A percentile compares a stretch with the other conserved stretches of the same genome.
phyloP scores from a whole-genome alignment of 2,797 vertebrate genomes.

The Malacoctenus gilli region DNA sequence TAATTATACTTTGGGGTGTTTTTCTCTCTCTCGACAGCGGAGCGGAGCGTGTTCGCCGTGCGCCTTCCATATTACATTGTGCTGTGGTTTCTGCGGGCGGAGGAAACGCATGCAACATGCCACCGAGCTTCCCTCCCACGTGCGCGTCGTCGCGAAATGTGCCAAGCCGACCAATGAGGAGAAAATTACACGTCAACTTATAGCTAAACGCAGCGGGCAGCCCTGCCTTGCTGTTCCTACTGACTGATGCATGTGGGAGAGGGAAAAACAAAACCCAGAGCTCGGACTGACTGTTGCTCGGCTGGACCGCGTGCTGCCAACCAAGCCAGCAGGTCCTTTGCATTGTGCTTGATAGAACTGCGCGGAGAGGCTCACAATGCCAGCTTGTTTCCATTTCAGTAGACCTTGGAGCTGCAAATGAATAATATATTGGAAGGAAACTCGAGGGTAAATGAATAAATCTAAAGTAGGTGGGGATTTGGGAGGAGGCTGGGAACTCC shows the following conservation, averaged over 20 bases:
- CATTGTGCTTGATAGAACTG: slow-evolving; percentile 62
- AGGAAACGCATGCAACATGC: slow-evolving; percentile 33
- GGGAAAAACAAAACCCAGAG: slow-evolving; percentile 36
- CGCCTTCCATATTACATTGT: slow-evolving; percentile 31
- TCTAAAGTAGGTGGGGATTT: slow-evolving; percentile 49
- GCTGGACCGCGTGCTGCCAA: slow-evolving; percentile 36
- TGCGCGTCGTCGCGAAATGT: slow-evolving; percentile 42
- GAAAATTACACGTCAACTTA: slow-evolving; percentile 40
- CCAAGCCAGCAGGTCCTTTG: slow-evolving; percentile 50
- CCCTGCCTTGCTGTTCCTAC: slow-evolving; percentile 23
- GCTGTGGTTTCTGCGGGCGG: slow-evolving; percentile 51
- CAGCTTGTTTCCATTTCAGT: slow-evolving; percentile 67
- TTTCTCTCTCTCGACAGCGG: slow-evolving; percentile 25
- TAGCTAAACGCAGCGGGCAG: slow-evolving; percentile 21
- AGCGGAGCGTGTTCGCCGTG: slow-evolving; percentile 27
- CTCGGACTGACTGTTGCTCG: slow-evolving; percentile 35
- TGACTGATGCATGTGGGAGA: slow-evolving; percentile 27
- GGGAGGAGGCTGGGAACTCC: slow-evolving; percentile 14
- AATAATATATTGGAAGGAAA: slow-evolving; percentile 74
- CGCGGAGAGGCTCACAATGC: slow-evolving; percentile 61
- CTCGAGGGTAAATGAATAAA: slow-evolving; percentile 73
- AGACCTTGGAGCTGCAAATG: slow-evolving; percentile 69
- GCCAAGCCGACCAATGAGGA: slow-evolving; percentile 33
- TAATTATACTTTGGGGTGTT: slow-evolving; percentile 20
- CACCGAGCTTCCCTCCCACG: slow-evolving; percentile 49